phyloP scores from a whole-genome alignment of 2,113 vertebrate species.

The Channa argus region DNA sequence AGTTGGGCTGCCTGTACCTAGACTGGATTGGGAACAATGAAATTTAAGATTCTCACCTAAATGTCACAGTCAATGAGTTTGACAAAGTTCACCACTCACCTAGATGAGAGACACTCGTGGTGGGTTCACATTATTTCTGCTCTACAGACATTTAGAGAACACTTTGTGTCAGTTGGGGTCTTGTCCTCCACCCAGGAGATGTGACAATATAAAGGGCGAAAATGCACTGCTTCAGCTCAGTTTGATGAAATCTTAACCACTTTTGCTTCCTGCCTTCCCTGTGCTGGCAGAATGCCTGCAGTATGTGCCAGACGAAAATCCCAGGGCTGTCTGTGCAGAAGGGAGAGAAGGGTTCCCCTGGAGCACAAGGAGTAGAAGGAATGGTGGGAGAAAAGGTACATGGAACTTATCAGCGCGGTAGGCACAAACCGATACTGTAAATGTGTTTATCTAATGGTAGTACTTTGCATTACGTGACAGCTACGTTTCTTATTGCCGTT shows the following conservation, averaged over 20 bases:
- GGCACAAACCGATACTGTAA: conserved; percentile 18
- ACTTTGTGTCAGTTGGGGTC: conserved; percentile 70
- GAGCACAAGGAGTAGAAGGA: conserved; percentile 75
- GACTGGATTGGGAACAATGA: conserved; percentile 54
- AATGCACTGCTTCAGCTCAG: conserved; percentile 55
- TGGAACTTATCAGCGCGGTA: conserved; percentile 12
- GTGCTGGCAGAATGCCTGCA: conserved; percentile 87
- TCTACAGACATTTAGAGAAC: conserved; percentile 75
- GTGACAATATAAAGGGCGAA: conserved; percentile 69
- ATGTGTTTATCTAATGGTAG: conserved; percentile 14
- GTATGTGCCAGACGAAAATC: conserved; percentile 82
- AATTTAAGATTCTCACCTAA: conserved; percentile 74
- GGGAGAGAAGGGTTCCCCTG: conserved; percentile 82
- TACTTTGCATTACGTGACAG: conserved; percentile 12
- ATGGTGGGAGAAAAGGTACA: conserved; percentile 80
- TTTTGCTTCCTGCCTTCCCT: conserved; percentile 48
- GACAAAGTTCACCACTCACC: conserved; percentile 77
- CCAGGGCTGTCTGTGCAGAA: conserved; percentile 85
- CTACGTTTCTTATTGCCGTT: background rate
- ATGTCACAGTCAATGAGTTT: conserved; percentile 78
- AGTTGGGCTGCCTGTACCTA: conserved; percentile 24
- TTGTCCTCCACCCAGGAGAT: conserved; percentile 65
- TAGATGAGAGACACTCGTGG: conserved; percentile 54
- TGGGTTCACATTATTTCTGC: conserved; percentile 70
- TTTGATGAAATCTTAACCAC: conserved; percentile 68